These are phyloP conservation scores for Myotis vivesi DNA, from an alignment of 2,797 vertebrate species.

Conservation along the genomic window DNA sequence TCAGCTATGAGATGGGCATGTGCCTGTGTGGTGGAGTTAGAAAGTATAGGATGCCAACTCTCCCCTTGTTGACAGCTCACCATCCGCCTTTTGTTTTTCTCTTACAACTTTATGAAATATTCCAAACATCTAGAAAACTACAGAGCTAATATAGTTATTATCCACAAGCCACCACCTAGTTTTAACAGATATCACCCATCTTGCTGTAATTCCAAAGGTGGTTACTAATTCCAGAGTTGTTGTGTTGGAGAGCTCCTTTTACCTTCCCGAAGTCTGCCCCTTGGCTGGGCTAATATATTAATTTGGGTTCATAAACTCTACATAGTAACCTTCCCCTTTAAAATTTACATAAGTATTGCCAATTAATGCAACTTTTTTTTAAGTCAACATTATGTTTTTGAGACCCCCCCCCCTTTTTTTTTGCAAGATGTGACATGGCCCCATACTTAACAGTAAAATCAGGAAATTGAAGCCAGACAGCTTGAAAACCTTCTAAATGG, in stretches of 20 bases:
- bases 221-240: neutral
- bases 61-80: neutral
- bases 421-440: neutral
- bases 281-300: neutral
- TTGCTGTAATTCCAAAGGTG: neutral
- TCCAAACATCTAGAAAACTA: neutral
- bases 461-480: conserved; percentile 60
- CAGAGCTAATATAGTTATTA: neutral
- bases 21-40: neutral
- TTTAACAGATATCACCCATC: neutral
- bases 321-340: neutral
- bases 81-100: neutral
- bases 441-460: conserved; percentile 22
- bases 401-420: neutral
- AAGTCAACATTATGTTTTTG: conserved; percentile 37
- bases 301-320: neutral
- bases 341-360: neutral
- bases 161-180: neutral
- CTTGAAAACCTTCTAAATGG: conserved; percentile 48
- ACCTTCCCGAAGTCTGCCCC: neutral
- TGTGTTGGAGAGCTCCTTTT: neutral
- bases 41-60: neutral
- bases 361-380: neutral
- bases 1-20: too few species aligned
- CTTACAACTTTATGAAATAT: neutral